Conservation (phyloP, 2,797 vertebrate species). For the Gambelia wislizenii region DNA sequence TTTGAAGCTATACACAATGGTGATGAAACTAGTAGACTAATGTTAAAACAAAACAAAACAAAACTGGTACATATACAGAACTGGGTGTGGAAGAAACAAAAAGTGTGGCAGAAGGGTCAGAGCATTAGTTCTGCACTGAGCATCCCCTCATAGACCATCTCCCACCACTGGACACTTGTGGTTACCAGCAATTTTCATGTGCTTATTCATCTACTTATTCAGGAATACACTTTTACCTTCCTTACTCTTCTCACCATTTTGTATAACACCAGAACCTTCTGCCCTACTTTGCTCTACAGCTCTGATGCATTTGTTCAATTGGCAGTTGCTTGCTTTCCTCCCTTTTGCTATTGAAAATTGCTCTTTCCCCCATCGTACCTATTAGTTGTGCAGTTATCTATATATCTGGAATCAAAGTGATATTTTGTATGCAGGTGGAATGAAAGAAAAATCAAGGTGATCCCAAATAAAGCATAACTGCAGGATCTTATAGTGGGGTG, state of each 20-base stretch:
- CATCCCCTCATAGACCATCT: not conserved
- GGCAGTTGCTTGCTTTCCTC: not conserved
- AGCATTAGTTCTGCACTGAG: not conserved
- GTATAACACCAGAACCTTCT: not conserved
- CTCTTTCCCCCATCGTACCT: not conserved
- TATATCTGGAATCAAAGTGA: not conserved
- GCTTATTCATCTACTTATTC: not conserved
- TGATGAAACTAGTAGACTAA: not conserved
- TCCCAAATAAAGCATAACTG: not conserved
- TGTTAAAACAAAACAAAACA: not conserved
- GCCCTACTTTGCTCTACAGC: not conserved
- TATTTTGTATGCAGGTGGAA: not conserved
- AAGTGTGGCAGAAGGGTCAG: not conserved
- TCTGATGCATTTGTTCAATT: not conserved
- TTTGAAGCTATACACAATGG: not conserved
- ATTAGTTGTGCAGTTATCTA: not conserved
- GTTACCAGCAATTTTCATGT: not conserved
- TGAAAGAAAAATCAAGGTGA: not conserved
- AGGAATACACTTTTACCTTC: not conserved
- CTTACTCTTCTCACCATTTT: not conserved
- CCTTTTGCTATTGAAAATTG: not conserved
- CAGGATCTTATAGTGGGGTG: accelerated
- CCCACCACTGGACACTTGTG: not conserved
- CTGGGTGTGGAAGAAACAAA: not conserved
- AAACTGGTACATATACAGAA: not conserved